Percentiles rank a stretch among this genome's conserved stretches.
These are phyloP conservation scores for Andrena cerasifolii DNA, from an alignment of 1,140 invertebrate species.

Conservation along the genomic window DNA sequence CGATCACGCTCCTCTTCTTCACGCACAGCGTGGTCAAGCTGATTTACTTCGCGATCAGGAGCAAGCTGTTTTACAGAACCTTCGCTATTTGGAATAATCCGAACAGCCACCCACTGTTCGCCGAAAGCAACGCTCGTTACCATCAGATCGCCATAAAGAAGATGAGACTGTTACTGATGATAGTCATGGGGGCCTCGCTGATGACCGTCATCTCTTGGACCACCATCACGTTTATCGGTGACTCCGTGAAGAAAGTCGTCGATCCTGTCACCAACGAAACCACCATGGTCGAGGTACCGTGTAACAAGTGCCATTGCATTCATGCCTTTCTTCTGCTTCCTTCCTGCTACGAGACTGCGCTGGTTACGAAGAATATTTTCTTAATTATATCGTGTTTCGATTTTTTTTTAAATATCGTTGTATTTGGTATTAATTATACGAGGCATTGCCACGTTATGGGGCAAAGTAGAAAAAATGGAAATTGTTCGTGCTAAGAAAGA, in stretches of 20 bases:
- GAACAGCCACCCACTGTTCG: constrained; percentile 91
- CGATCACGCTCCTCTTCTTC: constrained; percentile 91
- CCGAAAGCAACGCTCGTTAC: constrained; percentile 90
- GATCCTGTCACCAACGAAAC: constrained; percentile 90
- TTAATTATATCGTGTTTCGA: no score
- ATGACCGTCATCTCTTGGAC: constrained; percentile 86
- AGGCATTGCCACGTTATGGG: no score
- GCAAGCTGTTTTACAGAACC: constrained; percentile 90
- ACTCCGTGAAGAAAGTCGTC: constrained; percentile 86
- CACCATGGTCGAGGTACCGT: constrained; percentile 83
- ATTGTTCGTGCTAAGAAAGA: no score
- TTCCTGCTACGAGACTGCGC: background rate
- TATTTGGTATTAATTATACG: no score
- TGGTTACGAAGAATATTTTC: no score
- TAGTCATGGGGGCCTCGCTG: constrained; percentile 85
- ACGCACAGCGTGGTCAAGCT: constrained; percentile 89
- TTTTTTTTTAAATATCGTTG: no score
- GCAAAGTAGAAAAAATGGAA: no score
- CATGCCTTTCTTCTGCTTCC: background rate
- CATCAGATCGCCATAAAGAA: constrained; percentile 89
- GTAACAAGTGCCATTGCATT: background rate
- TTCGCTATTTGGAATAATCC: constrained; percentile 90
- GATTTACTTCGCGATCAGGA: constrained; percentile 87
- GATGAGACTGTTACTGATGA: constrained; percentile 88
- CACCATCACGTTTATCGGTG: constrained; percentile 89